These are phyloP conservation scores for Theristicus caerulescens DNA, from an alignment of 2,113 vertebrate genomes.

Conservation along the genomic window DNA sequence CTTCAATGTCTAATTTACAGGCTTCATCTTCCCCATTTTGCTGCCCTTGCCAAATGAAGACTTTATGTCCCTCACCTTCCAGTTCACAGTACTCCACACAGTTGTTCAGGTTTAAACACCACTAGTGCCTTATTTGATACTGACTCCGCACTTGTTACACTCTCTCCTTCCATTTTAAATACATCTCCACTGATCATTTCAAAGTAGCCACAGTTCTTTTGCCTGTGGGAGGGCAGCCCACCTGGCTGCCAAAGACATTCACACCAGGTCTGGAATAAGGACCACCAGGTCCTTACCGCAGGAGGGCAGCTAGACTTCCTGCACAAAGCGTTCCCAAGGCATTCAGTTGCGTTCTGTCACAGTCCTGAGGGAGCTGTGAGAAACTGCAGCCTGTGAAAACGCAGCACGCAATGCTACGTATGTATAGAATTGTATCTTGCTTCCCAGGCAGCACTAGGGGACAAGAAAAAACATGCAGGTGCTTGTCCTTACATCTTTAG, in stretches of 20 bases:
- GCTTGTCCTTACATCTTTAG: conserved; percentile 93
- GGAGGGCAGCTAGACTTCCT: not conserved
- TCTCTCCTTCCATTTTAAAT: not conserved
- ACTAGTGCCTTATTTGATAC: not conserved
- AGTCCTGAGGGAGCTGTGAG: not conserved
- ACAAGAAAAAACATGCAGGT: not conserved
- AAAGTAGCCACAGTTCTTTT: not conserved
- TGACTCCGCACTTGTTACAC: not conserved
- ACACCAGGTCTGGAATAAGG: not conserved
- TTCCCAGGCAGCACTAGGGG: not conserved
- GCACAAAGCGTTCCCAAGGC: not conserved
- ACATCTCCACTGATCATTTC: not conserved
- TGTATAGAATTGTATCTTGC: not conserved
- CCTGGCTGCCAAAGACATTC: not conserved
- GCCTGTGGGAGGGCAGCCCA: not conserved
- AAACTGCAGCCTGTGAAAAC: not conserved
- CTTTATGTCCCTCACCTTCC: not conserved
- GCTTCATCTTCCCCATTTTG: not conserved
- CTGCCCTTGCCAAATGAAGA: not conserved
- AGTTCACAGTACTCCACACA: not conserved
- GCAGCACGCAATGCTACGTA: not conserved
- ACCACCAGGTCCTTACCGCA: not conserved
- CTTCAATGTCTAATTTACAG: not conserved
- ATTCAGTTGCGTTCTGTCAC: not conserved
- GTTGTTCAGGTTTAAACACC: not conserved